phyloP scores from a whole-genome alignment of 53 echinoderm and acorn worm species.

The Patiria pectinifera region DNA sequence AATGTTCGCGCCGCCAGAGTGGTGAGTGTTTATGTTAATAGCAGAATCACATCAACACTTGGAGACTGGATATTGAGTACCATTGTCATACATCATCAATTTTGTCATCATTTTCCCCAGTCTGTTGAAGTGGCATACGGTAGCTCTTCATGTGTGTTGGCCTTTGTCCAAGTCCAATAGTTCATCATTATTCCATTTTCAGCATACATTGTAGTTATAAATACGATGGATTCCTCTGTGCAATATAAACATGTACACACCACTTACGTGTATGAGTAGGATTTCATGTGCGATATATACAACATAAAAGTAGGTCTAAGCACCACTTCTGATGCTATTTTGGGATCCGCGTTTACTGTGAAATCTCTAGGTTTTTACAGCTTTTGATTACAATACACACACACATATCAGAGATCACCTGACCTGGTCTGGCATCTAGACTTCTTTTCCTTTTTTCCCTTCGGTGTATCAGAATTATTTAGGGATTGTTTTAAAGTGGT shows the following conservation, averaged over 20 bases:
- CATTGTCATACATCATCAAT: neutral
- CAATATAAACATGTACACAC: neutral
- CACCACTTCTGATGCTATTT: neutral
- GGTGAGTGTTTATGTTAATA: neutral
- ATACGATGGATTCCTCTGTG: neutral
- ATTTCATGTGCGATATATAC: neutral
- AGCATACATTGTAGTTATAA: neutral
- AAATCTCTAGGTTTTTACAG: neutral
- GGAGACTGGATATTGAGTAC: too few relatives aligned
- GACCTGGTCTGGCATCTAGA: neutral
- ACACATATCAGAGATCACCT: neutral
- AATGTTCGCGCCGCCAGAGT: neutral
- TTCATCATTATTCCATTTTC: neutral
- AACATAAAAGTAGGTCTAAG: conserved; percentile 1
- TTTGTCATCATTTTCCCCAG: neutral
- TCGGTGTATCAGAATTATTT: neutral
- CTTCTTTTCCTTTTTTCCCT: neutral
- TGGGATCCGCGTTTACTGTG: neutral
- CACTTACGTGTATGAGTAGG: neutral
- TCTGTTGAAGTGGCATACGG: neutral
- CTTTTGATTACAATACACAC: neutral
- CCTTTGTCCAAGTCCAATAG: neutral
- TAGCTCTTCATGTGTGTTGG: neutral
- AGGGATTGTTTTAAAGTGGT: neutral
- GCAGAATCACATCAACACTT: neutral